phyloP scores from a whole-genome alignment of 1,140 invertebrate genomes.

The Drosophila carrolli region DNA sequence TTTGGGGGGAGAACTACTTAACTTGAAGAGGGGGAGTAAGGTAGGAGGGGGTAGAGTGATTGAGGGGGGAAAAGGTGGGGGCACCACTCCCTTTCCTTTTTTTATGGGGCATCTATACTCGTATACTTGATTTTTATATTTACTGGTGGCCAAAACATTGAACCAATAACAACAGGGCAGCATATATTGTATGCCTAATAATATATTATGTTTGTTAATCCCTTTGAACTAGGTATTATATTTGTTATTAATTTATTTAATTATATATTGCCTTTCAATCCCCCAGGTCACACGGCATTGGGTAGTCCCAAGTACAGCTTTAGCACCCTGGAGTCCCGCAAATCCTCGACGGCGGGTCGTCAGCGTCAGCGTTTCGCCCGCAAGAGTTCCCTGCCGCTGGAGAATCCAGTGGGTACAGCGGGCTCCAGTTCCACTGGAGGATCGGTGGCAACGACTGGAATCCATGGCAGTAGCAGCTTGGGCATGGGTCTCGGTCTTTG shows the following conservation, averaged over 20 bases:
- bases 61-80: background rate
- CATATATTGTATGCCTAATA: too few relatives aligned
- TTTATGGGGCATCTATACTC: background rate
- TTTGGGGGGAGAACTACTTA: background rate
- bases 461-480: conserved; percentile 54
- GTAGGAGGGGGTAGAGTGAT: too few relatives aligned
- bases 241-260: too few relatives aligned
- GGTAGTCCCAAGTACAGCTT: conserved; percentile 84
- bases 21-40: too few relatives aligned
- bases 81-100: background rate
- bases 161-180: too few relatives aligned
- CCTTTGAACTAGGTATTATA: too few relatives aligned
- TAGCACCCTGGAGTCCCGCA: conserved; percentile 83
- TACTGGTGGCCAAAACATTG: too few relatives aligned
- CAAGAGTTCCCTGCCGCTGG: conserved; percentile 82
- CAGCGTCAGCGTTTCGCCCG: conserved; percentile 75
- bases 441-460: background rate
- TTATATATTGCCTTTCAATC: too few relatives aligned
- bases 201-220: too few relatives aligned
- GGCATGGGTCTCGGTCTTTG: conserved; percentile 75
- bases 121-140: too few relatives aligned
- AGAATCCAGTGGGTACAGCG: conserved; percentile 26
- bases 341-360: conserved; percentile 63
- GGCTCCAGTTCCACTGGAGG: background rate
- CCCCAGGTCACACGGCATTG: conserved; percentile 72